Evolutionary conservation across 1,140 invertebrate genomes (phyloP).

Genomic region (Eupristina koningsbergeri): DNA sequence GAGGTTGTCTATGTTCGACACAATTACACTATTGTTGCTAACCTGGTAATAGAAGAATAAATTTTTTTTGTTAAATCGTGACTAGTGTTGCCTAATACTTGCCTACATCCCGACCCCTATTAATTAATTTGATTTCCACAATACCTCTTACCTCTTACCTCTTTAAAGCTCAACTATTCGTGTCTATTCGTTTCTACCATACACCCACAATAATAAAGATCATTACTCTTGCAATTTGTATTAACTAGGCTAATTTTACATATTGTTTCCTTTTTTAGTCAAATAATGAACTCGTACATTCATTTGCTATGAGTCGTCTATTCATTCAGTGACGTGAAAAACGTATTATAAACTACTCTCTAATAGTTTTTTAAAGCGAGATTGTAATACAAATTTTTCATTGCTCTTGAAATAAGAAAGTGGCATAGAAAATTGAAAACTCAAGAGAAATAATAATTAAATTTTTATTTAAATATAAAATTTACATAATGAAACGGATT

Average conservation of each 20-base stretch:
- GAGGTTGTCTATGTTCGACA: conserved; percentile 63
- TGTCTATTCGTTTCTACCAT: too few species aligned
- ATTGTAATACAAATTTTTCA: not conserved
- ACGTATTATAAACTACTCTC: too few species aligned
- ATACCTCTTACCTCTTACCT: too few species aligned
- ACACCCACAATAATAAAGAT: too few species aligned
- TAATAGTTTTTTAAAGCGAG: not conserved
- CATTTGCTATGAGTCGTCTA: too few species aligned
- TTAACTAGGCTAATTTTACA: too few species aligned
- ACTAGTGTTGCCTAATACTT: not conserved
- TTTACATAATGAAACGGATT: not conserved
- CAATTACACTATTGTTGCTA: conserved; percentile 12
- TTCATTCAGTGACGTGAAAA: too few species aligned
- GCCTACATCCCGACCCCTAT: not conserved
- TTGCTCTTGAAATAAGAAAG: not conserved
- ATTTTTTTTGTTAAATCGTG: not conserved
- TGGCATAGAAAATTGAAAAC: not conserved
- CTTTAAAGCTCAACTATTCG: too few species aligned
- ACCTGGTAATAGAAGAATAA: not conserved
- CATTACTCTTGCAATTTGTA: too few species aligned
- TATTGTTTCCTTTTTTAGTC: too few species aligned
- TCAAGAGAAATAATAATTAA: not conserved
- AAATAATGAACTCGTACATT: too few species aligned
- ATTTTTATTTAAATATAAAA: not conserved
- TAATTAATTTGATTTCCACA: not conserved